Evolutionary conservation across 2,888 invertebrate species (phyloP).

Genomic region (Drosophila tanythrix): DNA sequence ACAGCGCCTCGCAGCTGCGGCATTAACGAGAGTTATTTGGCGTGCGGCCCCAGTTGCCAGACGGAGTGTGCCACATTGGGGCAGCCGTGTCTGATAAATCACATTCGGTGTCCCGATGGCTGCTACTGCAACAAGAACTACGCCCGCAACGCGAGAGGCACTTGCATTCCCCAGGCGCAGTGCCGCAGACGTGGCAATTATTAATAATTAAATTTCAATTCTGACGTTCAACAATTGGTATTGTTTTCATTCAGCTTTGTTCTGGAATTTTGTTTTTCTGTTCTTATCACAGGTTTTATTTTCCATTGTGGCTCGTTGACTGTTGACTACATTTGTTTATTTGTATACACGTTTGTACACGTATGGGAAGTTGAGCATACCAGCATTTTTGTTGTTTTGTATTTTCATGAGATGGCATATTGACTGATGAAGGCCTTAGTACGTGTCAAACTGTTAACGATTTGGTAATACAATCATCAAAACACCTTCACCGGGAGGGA

Average conservation of each 20-base stretch:
- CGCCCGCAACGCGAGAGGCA: constrained; percentile 70
- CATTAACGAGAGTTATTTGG: constrained; percentile 66
- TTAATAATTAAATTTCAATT: constrained; percentile 1
- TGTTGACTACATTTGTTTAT: not conserved
- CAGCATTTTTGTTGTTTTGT: not conserved
- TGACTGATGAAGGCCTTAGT: not conserved
- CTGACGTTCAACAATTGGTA: constrained; percentile 15
- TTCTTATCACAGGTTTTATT: constrained; percentile 2
- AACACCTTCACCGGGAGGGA: too few species aligned
- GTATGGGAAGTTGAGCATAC: not conserved
- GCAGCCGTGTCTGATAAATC: constrained; percentile 68
- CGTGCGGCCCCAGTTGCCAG: constrained; percentile 80
- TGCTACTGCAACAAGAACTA: constrained; percentile 82
- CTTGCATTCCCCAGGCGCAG: constrained; percentile 67
- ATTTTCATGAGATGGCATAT: not conserved
- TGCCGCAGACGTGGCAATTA: constrained; percentile 19
- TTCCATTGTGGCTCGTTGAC: not conserved
- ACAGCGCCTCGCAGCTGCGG: constrained; percentile 67
- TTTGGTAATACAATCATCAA: not conserved
- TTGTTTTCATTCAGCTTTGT: not conserved
- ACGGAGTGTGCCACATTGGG: constrained; percentile 79
- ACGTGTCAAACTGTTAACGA: not conserved
- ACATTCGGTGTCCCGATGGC: constrained; percentile 79
- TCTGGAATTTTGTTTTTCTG: not conserved
- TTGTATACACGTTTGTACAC: not conserved